Evolutionary conservation across 2,888 invertebrate genomes (phyloP), one percentile per base, ranked within the genome.

Genomic region (Polymixis flavicincta): DNA sequence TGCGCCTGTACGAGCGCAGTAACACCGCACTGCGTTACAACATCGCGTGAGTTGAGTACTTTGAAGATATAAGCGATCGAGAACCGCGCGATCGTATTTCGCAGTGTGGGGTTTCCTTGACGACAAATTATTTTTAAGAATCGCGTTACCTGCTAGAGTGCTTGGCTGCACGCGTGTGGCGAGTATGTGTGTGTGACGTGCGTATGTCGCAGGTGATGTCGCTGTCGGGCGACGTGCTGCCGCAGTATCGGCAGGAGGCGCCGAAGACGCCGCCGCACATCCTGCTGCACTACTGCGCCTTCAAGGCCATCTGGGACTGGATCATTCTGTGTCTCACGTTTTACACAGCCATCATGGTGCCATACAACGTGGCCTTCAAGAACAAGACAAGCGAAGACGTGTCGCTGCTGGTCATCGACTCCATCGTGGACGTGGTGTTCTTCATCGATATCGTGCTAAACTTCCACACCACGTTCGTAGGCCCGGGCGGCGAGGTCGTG

Each of bases 271-370:
- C 99, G 88, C 99, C 99, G 85, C 99, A 99, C 97, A 99, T 99
- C 95, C 97, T 99, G 90, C 98, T 99, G 91, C 99, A 99, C 97
- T 99, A 99, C 97, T 99, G 99, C 97, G 99, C 99, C 92, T 99
- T 99, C 97, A 99, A 99, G 97, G 98, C 99, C 92, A 99, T 99
- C 95, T 99, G 99, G 99, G 99, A 99, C 97, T 99, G 99, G 99
- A 99, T 99, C 96, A 99, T 99, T 95, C 98, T 99, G 91, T 99
- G 99, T 97, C 98, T 99, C 94, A 99, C 99, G 91, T 99, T 99
- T 97, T 99, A 99, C 97, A 99, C 99, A 90, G 99, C 99, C 93
- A 99, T 99, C 95, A 98, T 98, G 99, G 99, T 99, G 93, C 99
- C 99, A 89, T 99, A 99, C 97, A 99, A 99, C 97, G 99, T 99